Conservation (phyloP, 1,140 invertebrate species). For the Coptotermes formosanus region DNA sequence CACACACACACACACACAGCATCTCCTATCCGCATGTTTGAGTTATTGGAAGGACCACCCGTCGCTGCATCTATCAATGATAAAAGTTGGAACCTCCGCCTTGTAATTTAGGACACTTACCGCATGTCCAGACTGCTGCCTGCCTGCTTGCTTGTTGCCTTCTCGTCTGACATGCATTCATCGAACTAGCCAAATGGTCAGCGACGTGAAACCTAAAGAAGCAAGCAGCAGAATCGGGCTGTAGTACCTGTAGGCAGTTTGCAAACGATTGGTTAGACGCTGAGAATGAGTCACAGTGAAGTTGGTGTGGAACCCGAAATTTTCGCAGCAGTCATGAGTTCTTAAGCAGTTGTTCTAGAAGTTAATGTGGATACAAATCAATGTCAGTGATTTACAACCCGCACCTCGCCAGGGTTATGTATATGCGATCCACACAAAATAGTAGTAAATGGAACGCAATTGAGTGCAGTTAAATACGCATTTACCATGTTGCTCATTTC, state of each 20-base stretch:
- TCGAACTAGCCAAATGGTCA: not conserved
- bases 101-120: conserved; percentile 19
- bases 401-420: too few species aligned
- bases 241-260: not conserved
- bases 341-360: too few species aligned
- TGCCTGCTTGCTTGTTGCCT: not conserved
- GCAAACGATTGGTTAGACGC: not conserved
- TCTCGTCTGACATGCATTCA: not conserved
- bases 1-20: not conserved
- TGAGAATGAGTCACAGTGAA: not conserved
- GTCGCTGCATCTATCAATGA: not conserved
- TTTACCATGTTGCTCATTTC: too few species aligned
- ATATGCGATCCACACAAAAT: too few species aligned
- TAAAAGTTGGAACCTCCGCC: not conserved
- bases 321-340: too few species aligned
- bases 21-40: not conserved
- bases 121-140: not conserved
- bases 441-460: too few species aligned
- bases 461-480: too few species aligned
- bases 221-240: not conserved
- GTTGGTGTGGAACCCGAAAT: too few species aligned
- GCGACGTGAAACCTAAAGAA: not conserved
- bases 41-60: not conserved
- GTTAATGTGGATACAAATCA: too few species aligned
- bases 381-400: too few species aligned